Percentiles rank a stretch among this genome's conserved stretches.
phyloP scores from a whole-genome alignment of 2,797 vertebrate genomes.

The Mionectes olivaceus region DNA sequence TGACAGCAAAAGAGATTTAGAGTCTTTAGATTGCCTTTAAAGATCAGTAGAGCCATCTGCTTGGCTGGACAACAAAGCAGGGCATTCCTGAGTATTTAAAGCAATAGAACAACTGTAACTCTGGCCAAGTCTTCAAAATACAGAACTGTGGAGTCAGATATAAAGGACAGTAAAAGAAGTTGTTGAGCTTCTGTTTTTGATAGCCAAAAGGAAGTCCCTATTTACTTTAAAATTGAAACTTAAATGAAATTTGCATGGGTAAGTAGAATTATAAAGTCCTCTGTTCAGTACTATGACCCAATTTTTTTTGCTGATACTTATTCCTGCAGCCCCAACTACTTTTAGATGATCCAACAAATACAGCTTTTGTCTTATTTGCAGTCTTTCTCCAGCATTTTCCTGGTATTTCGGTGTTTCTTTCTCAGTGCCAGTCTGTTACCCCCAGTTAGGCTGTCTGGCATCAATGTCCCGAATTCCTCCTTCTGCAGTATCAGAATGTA shows the following conservation, averaged over 20 bases:
- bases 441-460: neutral
- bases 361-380: neutral
- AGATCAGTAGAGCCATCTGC: neutral
- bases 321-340: neutral
- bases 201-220: neutral
- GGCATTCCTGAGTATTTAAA: constrained; percentile 12
- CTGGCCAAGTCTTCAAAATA: neutral
- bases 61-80: neutral
- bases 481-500: neutral
- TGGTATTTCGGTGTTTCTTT: neutral
- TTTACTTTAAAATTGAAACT: neutral
- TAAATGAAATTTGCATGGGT: neutral
- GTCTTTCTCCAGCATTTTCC: neutral
- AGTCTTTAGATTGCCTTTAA: neutral
- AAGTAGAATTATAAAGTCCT: neutral
- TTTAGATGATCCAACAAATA: neutral
- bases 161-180: neutral
- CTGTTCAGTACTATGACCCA: neutral
- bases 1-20: neutral
- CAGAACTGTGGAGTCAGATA: neutral
- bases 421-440: neutral
- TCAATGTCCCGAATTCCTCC: neutral
- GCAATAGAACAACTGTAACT: neutral
- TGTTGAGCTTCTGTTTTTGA: neutral
- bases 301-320: neutral